These are phyloP conservation scores for Caradrina clavipalpis DNA, from an alignment of 2,888 invertebrate genomes.

Conservation along the genomic window DNA sequence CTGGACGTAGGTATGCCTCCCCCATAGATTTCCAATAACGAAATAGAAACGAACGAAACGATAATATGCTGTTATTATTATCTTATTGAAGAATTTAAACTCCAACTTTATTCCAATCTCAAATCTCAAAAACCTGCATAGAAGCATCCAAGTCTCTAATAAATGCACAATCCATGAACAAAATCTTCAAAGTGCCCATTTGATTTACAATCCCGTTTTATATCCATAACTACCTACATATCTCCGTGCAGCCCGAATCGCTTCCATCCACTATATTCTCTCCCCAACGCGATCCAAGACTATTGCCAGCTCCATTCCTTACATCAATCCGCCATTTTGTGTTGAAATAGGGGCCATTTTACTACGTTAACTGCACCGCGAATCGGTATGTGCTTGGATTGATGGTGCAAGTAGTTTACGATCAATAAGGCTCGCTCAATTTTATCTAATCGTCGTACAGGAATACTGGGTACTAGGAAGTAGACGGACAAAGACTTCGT, in stretches of 20 bases:
- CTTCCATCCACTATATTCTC: constrained; percentile 32
- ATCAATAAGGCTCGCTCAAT: constrained; percentile 41
- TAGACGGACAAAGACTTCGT: not conserved
- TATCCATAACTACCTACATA: constrained; percentile 37
- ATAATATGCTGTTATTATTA: too few species aligned
- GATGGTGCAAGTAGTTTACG: constrained; percentile 37
- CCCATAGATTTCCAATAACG: too few species aligned
- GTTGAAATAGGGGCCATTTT: constrained; percentile 47
- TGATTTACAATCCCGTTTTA: constrained; percentile 36
- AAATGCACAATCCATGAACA: constrained; percentile 14
- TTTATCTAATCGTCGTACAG: constrained; percentile 39
- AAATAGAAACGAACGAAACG: too few species aligned
- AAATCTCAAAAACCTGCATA: not conserved
- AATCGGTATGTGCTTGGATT: constrained; percentile 41
- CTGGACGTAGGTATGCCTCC: too few species aligned
- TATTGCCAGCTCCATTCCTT: constrained; percentile 42
- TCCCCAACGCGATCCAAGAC: constrained; percentile 19
- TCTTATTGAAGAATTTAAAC: not conserved
- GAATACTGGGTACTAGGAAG: constrained; percentile 47
- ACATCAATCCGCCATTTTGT: constrained; percentile 54
- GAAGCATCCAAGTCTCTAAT: not conserved
- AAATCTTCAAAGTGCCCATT: constrained; percentile 19
- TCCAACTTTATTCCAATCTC: not conserved
- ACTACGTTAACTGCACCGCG: constrained; percentile 34
- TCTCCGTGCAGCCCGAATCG: constrained; percentile 27